Evolutionary conservation across 2,888 invertebrate genomes (phyloP), one percentile per base, ranked within the genome.

Genomic region (Neria commutata): DNA sequence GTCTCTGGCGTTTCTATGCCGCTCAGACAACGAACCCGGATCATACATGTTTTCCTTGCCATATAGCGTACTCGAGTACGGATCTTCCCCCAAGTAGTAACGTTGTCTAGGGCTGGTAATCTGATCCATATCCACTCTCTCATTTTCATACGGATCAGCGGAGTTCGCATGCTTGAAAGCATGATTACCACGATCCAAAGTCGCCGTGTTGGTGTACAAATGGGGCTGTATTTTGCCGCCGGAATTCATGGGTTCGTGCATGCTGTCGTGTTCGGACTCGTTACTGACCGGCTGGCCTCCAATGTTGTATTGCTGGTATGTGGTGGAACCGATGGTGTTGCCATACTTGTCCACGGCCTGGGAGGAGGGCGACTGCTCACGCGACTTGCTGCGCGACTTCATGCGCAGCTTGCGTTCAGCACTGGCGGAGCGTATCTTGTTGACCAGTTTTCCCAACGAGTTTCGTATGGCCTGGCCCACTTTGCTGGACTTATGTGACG

Each of bases 31-130:
- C 8, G 63, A 62, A 49, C 62, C 62, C 1, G 73, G 66, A 51
- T 89, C 90, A 83, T 92, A 92, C 77, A 92, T 91, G 81, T 91
- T 91, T 82, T 92, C 92, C 73, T 91, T 87, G 63, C 92, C 91
- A 81, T 91, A 92, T 77, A 92, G 90, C 81, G 90, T 91, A 23
- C 89, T 88, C 58, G 89, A 90, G 80, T 91, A 93, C 25, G 92
- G 92, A 84, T 93, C 92, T 83, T 93, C 92, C 37, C 92, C 92
- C 67, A 93, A 85, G 81, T 93, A 93, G 83, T 92, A 93, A 67
- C 90, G 86, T 76, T 91, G 91, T 64, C 89, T 86, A 11, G 89
- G 89, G 64, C 83, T 83, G n/a, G 79, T 76, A 25, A 81, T 74
- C 42, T 72, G 69, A 58, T 77, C 77, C 4, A 69, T 60, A 62